Conservation (phyloP, 2,113 vertebrate genomes). For the Prinia subflava region DNA sequence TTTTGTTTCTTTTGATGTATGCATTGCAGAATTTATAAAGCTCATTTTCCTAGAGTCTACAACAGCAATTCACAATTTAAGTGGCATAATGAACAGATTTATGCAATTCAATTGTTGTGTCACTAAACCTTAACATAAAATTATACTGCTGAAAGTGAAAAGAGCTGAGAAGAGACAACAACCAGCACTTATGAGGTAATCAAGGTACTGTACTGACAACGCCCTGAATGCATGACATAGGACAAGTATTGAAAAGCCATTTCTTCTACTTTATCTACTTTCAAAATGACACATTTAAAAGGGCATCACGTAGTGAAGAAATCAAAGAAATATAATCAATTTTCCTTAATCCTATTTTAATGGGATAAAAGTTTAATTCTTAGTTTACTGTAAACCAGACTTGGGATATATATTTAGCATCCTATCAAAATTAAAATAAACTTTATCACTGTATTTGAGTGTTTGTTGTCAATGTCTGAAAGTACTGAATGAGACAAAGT, state of each 20-base stretch:
- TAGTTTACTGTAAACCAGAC: background rate
- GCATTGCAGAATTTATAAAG: background rate
- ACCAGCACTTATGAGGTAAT: constrained; percentile 54
- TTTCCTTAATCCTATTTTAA: background rate
- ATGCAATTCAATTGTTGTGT: constrained; percentile 50
- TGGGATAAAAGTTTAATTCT: background rate
- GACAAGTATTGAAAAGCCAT: background rate
- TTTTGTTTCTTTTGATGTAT: background rate
- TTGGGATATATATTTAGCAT: background rate
- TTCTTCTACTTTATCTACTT: background rate
- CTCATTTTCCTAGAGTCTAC: background rate
- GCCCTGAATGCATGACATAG: background rate
- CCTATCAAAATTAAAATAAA: background rate
- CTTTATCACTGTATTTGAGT: background rate
- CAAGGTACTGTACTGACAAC: background rate
- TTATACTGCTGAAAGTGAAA: constrained; percentile 50
- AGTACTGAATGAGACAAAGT: background rate
- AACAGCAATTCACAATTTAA: constrained; percentile 59
- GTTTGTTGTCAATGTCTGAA: background rate
- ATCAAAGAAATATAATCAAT: background rate
- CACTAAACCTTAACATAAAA: constrained; percentile 66
- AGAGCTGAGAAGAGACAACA: constrained; percentile 41
- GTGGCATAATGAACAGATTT: constrained; percentile 59
- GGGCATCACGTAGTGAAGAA: background rate
- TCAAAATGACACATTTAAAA: constrained; percentile 15